Evolutionary conservation across 2,113 vertebrate genomes (phyloP), one percentile per base, ranked within the genome.

Genomic region (Lycocorax pyrrhopterus): DNA sequence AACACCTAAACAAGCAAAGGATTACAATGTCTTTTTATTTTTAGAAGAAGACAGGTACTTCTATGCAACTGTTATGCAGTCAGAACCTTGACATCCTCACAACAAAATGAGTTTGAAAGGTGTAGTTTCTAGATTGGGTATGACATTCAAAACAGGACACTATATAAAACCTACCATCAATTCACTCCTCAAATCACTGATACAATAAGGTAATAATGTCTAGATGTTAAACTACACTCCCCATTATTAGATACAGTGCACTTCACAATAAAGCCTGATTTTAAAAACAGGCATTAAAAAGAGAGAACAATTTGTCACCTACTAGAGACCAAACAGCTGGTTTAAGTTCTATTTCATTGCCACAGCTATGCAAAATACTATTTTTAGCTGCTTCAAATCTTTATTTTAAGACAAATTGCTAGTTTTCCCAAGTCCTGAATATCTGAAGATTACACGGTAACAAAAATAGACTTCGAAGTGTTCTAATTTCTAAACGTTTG

Each of bases 41-140:
- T 68, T 35, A 59, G 58, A 68, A 35, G 7, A 78, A 43, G 21
- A 56, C 39, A 78, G 7, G n/a, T 60, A 56, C 7, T 79, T 72
- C 21, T 25, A 74, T 13, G 20, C 18, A 81, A 41, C 35, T 3
- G 1, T 20, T 52, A 62, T 0, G 0, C 4, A 16, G 46, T 16
- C 13, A 53, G 33, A 88, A 83, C 27, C 84, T 33, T 16, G 39
- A 77, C 67, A 84, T 13, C 5, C 39, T 93, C 59, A 53, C 11
- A n/a, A 68, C 2, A 47, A 63, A 80, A 10, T 8, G 18, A 60
- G 19, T n/a, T 29, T 81, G 39, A 68, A 87, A 92, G 27, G 7
- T 49, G 10, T 25, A 4, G 46, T 39, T 84, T 63, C 60, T n/a
- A 52, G 22, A 44, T 32, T n/a, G 22, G 41, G 23, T 33, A 39